A percentile compares a stretch with the other conserved stretches of the same genome.
Conservation (phyloP, 2,797 vertebrate genomes). For the Girardinus metallicus region DNA sequence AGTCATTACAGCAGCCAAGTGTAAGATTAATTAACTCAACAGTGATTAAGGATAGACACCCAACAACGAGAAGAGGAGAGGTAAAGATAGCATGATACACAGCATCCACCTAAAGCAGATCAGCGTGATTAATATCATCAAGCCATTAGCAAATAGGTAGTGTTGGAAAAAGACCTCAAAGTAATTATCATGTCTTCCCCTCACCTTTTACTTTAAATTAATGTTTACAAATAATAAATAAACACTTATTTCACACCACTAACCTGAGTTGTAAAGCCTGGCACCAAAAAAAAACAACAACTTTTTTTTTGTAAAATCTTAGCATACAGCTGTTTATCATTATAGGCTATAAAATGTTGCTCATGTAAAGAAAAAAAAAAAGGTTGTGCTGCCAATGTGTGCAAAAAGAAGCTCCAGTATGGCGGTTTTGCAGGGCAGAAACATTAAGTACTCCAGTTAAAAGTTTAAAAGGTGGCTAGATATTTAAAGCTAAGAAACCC, state of each 20-base stretch:
- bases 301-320: constrained; percentile 23
- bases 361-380: constrained; percentile 12
- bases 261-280: constrained; percentile 20
- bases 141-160: constrained; percentile 51
- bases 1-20: constrained; percentile 79
- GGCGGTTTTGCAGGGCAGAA: constrained; percentile 16
- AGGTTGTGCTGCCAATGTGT: constrained; percentile 18
- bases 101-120: constrained; percentile 46
- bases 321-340: constrained; percentile 62
- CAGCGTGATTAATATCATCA: constrained; percentile 52
- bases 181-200: constrained; percentile 57
- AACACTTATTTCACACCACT: constrained; percentile 53
- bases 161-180: constrained; percentile 48
- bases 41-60: constrained; percentile 70
- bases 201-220: constrained; percentile 50
- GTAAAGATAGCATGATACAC: constrained; percentile 25
- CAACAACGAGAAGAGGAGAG: constrained; percentile 21
- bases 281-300: constrained; percentile 29
- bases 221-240: constrained; percentile 64
- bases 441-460: constrained; percentile 24
- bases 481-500: constrained; percentile 9
- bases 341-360: constrained; percentile 46
- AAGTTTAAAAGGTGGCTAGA: constrained; percentile 23
- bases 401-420: constrained; percentile 3
- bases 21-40: constrained; percentile 82